Evolutionary conservation across 2,797 vertebrate species (phyloP), one percentile per base, ranked within the genome.

Genomic region (Decapterus maruadsi): DNA sequence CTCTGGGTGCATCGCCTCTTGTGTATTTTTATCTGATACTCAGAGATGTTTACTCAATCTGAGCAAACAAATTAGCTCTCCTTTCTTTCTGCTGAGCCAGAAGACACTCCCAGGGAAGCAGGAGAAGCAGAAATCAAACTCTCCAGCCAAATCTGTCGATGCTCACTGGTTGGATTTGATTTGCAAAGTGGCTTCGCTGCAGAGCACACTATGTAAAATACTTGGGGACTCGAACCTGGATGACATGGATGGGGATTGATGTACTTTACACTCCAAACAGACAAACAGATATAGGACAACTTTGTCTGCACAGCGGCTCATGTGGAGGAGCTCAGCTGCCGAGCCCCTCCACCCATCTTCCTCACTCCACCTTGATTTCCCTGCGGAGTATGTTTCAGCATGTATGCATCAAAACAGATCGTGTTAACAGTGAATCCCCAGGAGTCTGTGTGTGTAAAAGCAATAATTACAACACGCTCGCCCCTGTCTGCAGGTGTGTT

Each of bases 181-280:
- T 93, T 90, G 91, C 91, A 93, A 93, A 94, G 82, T 68, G 81
- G 55, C 8, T 78, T 87, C 26, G 0, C 65, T 85, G 81, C 77
- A 82, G 26, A 90, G 69, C 75, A 70, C 64, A 43, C 34, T 78
- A 93, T 92, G 85, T 76, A 91, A 91, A 92, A 80, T 51, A 43
- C 42, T 29, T 71, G 22, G 16, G 67, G 45, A 68, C 34, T 69
- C 29, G 14, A 77, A 80, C 67, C 75, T 77, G 75, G 16, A 22
- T 4, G 54, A 46, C 9, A 4, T 4, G 31, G 31, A 34, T 34
- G 31, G 31, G 31, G 26, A 34, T 6, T 34, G 4, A 34, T 34
- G 31, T 5, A 34, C 31, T 34, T 34, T 34, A 6, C 26, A 34
- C 31, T 14, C 0, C 34, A 65, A 71, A 12, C 62, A 56, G n/a